phyloP scores from a whole-genome alignment of 2,113 vertebrate species.

The Pygoscelis antarcticus region DNA sequence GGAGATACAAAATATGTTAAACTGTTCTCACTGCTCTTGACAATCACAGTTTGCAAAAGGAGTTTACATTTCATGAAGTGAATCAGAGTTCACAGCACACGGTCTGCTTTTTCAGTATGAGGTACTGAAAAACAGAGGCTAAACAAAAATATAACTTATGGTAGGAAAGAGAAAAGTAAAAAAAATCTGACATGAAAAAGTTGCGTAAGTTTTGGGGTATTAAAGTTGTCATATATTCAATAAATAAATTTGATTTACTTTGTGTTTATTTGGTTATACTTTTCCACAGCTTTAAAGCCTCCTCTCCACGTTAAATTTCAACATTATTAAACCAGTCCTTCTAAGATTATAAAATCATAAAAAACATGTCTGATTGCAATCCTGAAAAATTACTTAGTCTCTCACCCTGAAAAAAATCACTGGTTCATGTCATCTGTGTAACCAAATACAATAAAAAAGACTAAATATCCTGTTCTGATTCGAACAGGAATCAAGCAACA shows the following conservation, averaged over 20 bases:
- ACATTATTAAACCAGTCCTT: background rate
- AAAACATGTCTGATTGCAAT: background rate
- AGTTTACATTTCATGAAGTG: background rate
- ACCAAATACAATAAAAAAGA: background rate
- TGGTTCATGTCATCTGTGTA: background rate
- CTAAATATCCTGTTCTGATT: background rate
- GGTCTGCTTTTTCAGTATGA: background rate
- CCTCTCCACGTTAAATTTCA: background rate
- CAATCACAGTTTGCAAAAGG: background rate
- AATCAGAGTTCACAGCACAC: background rate
- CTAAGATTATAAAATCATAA: background rate
- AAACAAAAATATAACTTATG: background rate
- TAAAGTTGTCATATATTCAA: background rate
- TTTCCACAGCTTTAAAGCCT: background rate
- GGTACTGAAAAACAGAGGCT: background rate
- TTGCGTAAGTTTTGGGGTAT: background rate
- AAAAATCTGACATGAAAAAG: background rate
- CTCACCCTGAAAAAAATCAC: background rate
- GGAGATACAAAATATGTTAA: background rate
- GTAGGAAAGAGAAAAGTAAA: background rate
- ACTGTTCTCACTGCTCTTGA: background rate
- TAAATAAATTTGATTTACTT: background rate
- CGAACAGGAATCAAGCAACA: background rate
- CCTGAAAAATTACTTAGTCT: background rate
- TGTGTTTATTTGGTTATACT: background rate